Evolutionary conservation across 2,797 vertebrate species (phyloP), one percentile per base, ranked within the genome.

Genomic region (Thamnophis elegans): DNA sequence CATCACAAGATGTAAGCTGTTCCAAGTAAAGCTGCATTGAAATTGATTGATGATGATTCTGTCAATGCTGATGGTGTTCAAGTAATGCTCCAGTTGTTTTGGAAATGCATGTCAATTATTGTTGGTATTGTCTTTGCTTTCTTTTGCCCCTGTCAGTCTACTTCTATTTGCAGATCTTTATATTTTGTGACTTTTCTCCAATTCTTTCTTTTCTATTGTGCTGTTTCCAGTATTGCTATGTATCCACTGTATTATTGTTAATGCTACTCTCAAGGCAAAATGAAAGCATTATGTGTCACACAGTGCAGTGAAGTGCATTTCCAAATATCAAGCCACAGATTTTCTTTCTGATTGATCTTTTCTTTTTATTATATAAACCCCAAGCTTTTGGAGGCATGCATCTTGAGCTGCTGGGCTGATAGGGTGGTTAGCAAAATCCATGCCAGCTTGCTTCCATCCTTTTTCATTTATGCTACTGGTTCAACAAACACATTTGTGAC

Each of bases 401-500:
- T 95, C 92, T 96, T 95, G 93, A 94, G 92, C 92, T 91, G 94
- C 92, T 92, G 94, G 94, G 91, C 93, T 95, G 94, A 93, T 87
- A 88, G 90, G 93, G 94, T 94, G 90, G 94, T 94, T 95, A 96
- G 96, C 94, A 94, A 97, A 96, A 96, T 93, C 60, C 94, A 94
- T 90, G 94, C 96, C 96, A 95, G 95, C 96, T 92, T 94, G 92
- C 93, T 93, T 95, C 94, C 95, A 96, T 95, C 95, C 97, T 93
- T 95, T 93, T 95, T 94, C 94, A 92, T 97, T 95, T 96, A 95
- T 97, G 96, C 94, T 92, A 95, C 88, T 88, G 94, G 94, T 96
- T 96, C 90, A 94, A 94, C 94, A 96, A 93, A 94, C 95, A 94
- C 95, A 94, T 96, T 96, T 97, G 96, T 94, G 96, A 95, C 93